A percentile compares a stretch with the other conserved stretches of the same genome.
These are phyloP conservation scores for Coilia nasus DNA, from an alignment of 2,797 vertebrate genomes.

Conservation along the genomic window DNA sequence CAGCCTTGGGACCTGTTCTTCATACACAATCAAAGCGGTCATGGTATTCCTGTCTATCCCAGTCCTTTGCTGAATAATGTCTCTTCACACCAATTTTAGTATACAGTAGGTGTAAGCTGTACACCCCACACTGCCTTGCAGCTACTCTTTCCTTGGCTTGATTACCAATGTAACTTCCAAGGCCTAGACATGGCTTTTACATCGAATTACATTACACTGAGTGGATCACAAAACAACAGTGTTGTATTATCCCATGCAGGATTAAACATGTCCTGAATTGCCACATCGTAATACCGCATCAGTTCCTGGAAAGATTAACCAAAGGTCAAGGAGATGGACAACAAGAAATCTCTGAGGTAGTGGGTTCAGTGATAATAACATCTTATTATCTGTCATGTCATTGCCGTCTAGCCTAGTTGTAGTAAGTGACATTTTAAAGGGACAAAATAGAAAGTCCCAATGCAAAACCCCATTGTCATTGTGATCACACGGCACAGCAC, in stretches of 20 bases:
- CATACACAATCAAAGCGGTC: neutral
- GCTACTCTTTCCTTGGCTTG: neutral
- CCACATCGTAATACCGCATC: neutral
- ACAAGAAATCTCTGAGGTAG: no score
- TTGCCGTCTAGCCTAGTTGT: no score
- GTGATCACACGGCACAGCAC: no score
- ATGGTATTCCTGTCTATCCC: neutral
- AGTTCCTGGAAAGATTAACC: neutral
- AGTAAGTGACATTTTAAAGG: no score
- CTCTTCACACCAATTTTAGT: slow-evolving; percentile 5
- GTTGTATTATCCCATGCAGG: neutral
- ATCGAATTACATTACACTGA: neutral
- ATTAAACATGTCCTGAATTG: neutral
- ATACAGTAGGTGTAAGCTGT: neutral
- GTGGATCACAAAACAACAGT: neutral
- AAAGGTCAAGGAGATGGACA: no score
- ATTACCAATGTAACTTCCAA: no score
- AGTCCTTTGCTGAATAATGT: neutral
- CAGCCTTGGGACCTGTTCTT: neutral
- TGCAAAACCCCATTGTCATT: no score
- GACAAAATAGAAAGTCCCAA: no score
- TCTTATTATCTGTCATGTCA: no score
- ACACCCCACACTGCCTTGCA: neutral
- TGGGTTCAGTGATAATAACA: no score
- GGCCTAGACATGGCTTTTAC: neutral